A percentile compares a stretch with the other conserved stretches of the same genome.
These are phyloP conservation scores for Campoplex nolae DNA, from an alignment of 2,888 invertebrate genomes.

Conservation along the genomic window DNA sequence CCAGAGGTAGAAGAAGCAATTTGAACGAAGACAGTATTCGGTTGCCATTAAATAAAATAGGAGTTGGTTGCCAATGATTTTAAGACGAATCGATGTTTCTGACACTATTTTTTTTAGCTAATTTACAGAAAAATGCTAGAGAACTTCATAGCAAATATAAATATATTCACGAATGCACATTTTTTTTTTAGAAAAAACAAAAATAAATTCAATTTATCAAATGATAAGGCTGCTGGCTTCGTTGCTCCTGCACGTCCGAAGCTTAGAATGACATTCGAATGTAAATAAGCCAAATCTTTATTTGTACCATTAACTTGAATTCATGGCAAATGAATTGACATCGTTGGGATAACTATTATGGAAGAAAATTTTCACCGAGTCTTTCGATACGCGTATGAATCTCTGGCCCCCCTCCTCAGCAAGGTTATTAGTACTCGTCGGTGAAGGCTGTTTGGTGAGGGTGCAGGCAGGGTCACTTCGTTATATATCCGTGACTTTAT, in stretches of 20 bases:
- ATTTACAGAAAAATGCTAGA: background rate
- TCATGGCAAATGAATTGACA: conserved; percentile 66
- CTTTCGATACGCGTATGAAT: conserved; percentile 63
- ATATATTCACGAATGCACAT: background rate
- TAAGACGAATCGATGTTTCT: background rate
- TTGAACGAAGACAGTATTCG: background rate
- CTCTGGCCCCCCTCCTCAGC: conserved; percentile 37
- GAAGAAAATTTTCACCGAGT: conserved; percentile 50
- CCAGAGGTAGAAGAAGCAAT: background rate
- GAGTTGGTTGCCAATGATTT: background rate
- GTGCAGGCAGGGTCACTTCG: conserved; percentile 48
- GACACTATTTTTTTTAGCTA: background rate
- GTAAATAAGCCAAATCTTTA: conserved; percentile 17
- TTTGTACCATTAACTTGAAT: conserved; percentile 39
- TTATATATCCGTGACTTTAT: conserved; percentile 69
- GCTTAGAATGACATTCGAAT: conserved; percentile 4
- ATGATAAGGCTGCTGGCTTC: background rate
- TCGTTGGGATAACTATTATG: conserved; percentile 52
- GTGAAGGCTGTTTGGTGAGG: conserved; percentile 48
- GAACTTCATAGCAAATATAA: background rate
- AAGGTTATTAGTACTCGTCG: conserved; percentile 50
- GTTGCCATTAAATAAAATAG: background rate
- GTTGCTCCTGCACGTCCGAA: background rate
- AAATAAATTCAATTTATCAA: background rate
- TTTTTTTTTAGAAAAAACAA: background rate